Evolutionary conservation across 92 coral and sea anemone species (phyloP).

Genomic region (Parazoanthus swiftii): DNA sequence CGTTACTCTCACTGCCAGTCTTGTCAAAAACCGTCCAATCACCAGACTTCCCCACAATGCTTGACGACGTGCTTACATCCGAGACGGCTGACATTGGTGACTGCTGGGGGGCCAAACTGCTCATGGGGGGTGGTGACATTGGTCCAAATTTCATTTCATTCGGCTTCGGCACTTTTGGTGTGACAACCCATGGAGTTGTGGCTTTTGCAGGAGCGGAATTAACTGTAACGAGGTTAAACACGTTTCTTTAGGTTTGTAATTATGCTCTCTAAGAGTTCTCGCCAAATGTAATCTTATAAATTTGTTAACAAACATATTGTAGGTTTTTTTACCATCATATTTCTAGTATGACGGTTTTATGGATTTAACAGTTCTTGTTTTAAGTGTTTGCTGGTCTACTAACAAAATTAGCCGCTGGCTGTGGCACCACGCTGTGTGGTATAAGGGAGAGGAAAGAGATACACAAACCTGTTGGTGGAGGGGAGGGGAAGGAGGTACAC

Average conservation of each 20-base stretch:
- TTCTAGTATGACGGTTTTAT: too few relatives aligned
- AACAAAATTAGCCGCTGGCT: too few relatives aligned
- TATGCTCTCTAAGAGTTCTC: neutral
- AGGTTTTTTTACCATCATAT: too few relatives aligned
- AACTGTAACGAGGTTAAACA: conserved; percentile 7
- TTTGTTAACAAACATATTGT: too few relatives aligned
- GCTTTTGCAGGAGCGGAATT: conserved; percentile 56
- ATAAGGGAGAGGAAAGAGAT: too few relatives aligned
- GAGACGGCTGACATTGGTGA: conserved; percentile 88
- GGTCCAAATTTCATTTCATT: conserved; percentile 71
- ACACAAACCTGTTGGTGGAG: conserved; percentile 20
- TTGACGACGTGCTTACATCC: conserved; percentile 79
- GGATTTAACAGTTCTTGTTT: too few relatives aligned
- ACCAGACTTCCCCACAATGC: conserved; percentile 87
- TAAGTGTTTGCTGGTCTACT: too few relatives aligned
- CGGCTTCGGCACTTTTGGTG: conserved; percentile 55
- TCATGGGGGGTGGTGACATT: conserved; percentile 85
- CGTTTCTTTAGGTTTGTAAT: neutral
- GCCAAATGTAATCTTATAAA: neutral
- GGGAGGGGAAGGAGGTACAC: too few relatives aligned
- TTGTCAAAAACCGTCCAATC: conserved; percentile 90
- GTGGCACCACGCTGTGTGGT: too few relatives aligned
- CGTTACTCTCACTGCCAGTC: conserved; percentile 43
- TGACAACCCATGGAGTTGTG: conserved; percentile 93
- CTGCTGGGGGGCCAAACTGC: conserved; percentile 64